Evolutionary conservation across 2,888 invertebrate genomes (phyloP).

Genomic region (Apodemia zela): DNA sequence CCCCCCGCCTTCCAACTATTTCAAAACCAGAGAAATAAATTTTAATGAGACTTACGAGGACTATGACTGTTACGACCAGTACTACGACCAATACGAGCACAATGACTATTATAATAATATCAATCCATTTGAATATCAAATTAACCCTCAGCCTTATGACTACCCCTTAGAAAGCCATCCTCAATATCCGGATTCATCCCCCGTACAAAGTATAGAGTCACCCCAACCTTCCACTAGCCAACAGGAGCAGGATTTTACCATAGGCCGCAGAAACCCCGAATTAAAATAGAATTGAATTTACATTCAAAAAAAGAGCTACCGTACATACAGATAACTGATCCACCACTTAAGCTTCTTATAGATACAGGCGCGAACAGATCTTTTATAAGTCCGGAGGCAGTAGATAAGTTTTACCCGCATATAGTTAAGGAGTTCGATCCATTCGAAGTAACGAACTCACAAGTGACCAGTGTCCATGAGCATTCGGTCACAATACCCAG

Average conservation of each 20-base stretch:
- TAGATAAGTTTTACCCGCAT: slow-evolving; percentile 23
- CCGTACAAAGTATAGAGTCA: background rate
- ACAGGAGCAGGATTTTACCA: slow-evolving; percentile 32
- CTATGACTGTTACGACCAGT: slow-evolving; percentile 1
- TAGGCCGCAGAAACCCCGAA: slow-evolving; percentile 17
- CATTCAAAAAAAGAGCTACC: slow-evolving; percentile 33
- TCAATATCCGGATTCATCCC: background rate
- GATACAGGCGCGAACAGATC: slow-evolving; percentile 36
- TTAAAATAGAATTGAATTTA: slow-evolving; percentile 35
- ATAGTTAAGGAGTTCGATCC: slow-evolving; percentile 18
- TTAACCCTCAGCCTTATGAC: background rate
- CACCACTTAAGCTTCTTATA: slow-evolving; percentile 34
- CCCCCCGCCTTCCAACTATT: slow-evolving; percentile 20
- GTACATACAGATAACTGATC: slow-evolving; percentile 32
- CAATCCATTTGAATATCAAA: slow-evolving; percentile 1
- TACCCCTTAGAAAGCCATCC: background rate
- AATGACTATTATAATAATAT: slow-evolving; percentile 3
- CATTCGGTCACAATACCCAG: slow-evolving; percentile 8
- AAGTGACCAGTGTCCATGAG: slow-evolving; percentile 9
- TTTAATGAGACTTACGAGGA: slow-evolving; percentile 9
- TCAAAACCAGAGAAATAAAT: slow-evolving; percentile 5
- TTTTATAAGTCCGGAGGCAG: slow-evolving; percentile 34
- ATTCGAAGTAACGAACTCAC: slow-evolving; percentile 20
- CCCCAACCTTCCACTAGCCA: slow-evolving; percentile 16
- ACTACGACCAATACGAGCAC: slow-evolving; percentile 19